These are phyloP conservation scores for Tryphoninae sp. DNA, from an alignment of 2,888 invertebrate species.

Conservation along the genomic window DNA sequence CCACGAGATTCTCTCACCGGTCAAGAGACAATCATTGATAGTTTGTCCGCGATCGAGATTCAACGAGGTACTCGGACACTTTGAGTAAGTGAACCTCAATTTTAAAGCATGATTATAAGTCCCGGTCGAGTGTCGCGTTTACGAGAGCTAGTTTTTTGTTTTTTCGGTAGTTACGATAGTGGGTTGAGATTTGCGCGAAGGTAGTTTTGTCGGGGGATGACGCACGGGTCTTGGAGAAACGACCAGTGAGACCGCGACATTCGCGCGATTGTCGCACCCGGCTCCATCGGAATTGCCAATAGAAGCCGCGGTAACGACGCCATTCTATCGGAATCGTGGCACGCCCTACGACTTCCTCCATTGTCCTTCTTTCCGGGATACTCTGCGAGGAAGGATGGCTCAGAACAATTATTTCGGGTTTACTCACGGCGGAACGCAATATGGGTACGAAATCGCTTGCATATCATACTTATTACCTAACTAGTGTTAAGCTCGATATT, in stretches of 20 bases:
- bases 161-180: slow-evolving; percentile 33
- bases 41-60: background rate
- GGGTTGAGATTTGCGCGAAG: slow-evolving; percentile 68
- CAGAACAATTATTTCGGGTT: slow-evolving; percentile 98
- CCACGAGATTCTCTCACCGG: slow-evolving; percentile 43
- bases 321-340: slow-evolving; percentile 75
- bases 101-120: slow-evolving; percentile 37
- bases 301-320: slow-evolving; percentile 69
- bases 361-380: slow-evolving; percentile 80
- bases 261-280: slow-evolving; percentile 67
- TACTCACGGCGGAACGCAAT: slow-evolving; percentile 96
- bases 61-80: slow-evolving; percentile 7
- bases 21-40: background rate
- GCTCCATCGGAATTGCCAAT: slow-evolving; percentile 68
- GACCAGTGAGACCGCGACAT: slow-evolving; percentile 70
- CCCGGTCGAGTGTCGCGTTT: slow-evolving; percentile 13
- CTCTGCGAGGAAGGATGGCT: slow-evolving; percentile 85
- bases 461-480: slow-evolving; percentile 71
- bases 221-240: slow-evolving; percentile 68
- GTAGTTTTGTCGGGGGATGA: slow-evolving; percentile 65
- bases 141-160: slow-evolving; percentile 27
- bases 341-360: slow-evolving; percentile 79
- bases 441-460: slow-evolving; percentile 86
- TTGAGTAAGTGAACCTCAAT: slow-evolving; percentile 41
- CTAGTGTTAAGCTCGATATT: slow-evolving; percentile 68